These are phyloP conservation scores for Drosophila birchii DNA, from an alignment of 2,888 invertebrate genomes.

Conservation along the genomic window DNA sequence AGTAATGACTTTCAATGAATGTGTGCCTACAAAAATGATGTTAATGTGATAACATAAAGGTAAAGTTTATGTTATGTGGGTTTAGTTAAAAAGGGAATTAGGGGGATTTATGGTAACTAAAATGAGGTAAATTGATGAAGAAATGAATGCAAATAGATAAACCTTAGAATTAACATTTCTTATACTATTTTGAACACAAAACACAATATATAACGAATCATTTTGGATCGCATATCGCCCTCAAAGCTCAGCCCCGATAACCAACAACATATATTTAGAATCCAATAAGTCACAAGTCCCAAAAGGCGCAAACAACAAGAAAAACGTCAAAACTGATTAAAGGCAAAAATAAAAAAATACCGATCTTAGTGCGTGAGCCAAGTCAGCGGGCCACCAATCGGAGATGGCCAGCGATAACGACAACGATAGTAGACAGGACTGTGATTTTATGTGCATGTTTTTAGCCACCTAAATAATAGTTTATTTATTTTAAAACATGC, in stretches of 20 bases:
- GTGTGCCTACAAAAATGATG: background rate
- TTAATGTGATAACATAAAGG: background rate
- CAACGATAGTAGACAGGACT: constrained; percentile 22
- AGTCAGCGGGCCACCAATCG: constrained; percentile 29
- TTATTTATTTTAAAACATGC: no score
- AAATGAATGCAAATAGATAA: background rate
- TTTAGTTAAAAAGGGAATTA: background rate
- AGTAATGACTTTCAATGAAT: constrained; percentile 7
- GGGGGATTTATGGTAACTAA: background rate
- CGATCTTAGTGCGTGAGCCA: constrained; percentile 40
- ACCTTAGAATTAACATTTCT: background rate
- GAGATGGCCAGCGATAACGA: constrained; percentile 27
- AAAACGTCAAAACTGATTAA: constrained; percentile 32
- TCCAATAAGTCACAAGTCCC: constrained; percentile 35
- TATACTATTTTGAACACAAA: no score
- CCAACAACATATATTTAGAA: constrained; percentile 29
- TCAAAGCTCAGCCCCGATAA: constrained; percentile 30
- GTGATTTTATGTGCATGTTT: constrained; percentile 17
- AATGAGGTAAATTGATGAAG: background rate
- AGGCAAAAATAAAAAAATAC: constrained; percentile 22
- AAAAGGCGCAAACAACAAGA: constrained; percentile 16
- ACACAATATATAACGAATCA: constrained; percentile 7
- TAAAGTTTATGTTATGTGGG: background rate
- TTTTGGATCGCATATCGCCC: constrained; percentile 18
- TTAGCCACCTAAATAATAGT: background rate